These are phyloP conservation scores for Karalla daura DNA, from an alignment of 2,797 vertebrate genomes.

Conservation along the genomic window DNA sequence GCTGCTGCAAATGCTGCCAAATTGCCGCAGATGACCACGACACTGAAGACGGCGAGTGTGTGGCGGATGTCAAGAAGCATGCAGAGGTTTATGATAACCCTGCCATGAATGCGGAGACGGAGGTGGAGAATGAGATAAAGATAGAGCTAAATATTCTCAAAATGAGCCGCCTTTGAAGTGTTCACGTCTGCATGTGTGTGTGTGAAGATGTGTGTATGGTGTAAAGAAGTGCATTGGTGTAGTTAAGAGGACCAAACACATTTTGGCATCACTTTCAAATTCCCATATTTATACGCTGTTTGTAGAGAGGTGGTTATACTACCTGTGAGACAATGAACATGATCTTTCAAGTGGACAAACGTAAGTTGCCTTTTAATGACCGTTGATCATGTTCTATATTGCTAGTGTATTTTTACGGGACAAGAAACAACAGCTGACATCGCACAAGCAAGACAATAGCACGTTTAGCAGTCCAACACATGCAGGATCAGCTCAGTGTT, in stretches of 20 bases:
- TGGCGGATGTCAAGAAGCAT: constrained; percentile 15
- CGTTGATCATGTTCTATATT: too few relatives aligned
- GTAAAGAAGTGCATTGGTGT: background rate
- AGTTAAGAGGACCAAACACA: constrained; percentile 10
- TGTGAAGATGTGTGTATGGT: constrained; percentile 1
- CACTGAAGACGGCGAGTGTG: constrained; percentile 4
- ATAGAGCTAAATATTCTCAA: constrained; percentile 58
- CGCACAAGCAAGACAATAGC: too few relatives aligned
- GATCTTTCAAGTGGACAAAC: too few relatives aligned
- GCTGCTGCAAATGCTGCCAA: constrained; percentile 89
- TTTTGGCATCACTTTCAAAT: background rate
- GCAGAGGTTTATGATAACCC: constrained; percentile 71
- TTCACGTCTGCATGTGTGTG: background rate
- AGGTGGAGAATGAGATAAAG: constrained; percentile 57
- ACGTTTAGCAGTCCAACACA: too few relatives aligned
- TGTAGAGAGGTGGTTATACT: background rate
- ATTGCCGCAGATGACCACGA: constrained; percentile 17
- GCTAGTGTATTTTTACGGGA: too few relatives aligned
- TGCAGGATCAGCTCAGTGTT: too few relatives aligned
- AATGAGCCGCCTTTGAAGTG: constrained; percentile 61
- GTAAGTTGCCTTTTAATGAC: too few relatives aligned
- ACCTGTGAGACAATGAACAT: too few relatives aligned
- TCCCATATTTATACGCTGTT: constrained; percentile 14
- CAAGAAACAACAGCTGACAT: too few relatives aligned
- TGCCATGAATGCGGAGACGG: constrained; percentile 60